Conservation (phyloP, 2,797 vertebrate genomes). For the Octomys mimax region DNA sequence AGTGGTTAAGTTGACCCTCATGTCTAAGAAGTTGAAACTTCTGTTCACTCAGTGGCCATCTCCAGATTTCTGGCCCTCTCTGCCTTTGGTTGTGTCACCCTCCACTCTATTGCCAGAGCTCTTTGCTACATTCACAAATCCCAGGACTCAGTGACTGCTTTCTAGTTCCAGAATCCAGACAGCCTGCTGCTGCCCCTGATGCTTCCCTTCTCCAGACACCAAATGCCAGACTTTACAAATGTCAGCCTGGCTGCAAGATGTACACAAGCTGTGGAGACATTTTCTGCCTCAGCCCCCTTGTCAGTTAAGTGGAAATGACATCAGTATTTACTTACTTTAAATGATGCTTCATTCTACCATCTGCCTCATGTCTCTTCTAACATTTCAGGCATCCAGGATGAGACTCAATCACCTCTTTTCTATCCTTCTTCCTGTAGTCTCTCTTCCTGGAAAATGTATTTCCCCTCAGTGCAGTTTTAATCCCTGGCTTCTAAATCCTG, state of each 20-base stretch:
- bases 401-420: neutral
- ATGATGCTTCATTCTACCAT: neutral
- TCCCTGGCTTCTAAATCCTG: neutral
- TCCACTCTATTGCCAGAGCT: neutral
- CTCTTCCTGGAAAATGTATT: neutral
- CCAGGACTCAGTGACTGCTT: neutral
- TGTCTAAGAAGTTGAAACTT: neutral
- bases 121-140: neutral
- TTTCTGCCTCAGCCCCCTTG: neutral
- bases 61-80: neutral
- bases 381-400: neutral
- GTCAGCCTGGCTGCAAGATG: neutral
- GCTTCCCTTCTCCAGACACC: neutral
- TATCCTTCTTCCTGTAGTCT: neutral
- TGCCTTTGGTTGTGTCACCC: too few species aligned
- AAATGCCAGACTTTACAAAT: neutral
- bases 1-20: neutral
- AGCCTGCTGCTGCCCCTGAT: neutral
- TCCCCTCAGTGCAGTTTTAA: neutral
- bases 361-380: neutral
- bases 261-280: neutral
- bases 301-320: neutral
- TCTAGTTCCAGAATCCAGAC: neutral
- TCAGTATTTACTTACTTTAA: neutral
- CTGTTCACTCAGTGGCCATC: neutral